Conservation (phyloP, 2,888 invertebrate species). For the Mythimna impura region DNA sequence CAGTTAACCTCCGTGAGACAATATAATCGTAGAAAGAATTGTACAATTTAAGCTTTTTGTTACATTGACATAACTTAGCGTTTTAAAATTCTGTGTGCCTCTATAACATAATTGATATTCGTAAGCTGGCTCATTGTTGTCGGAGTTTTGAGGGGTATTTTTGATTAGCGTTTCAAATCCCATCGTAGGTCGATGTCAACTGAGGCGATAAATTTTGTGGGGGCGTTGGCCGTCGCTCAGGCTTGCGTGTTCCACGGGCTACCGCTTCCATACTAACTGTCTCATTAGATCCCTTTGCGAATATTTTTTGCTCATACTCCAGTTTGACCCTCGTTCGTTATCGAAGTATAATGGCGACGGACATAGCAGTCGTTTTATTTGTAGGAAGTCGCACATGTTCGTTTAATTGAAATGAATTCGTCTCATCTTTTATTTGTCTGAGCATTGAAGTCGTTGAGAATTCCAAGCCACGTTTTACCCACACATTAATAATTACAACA, state of each 20-base stretch:
- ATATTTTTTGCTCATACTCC: constrained; percentile 80
- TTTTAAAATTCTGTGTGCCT: constrained; percentile 59
- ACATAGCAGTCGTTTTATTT: constrained; percentile 76
- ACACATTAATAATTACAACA: constrained; percentile 50
- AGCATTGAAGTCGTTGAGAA: constrained; percentile 64
- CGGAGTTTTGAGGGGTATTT: constrained; percentile 63
- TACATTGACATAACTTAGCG: constrained; percentile 24
- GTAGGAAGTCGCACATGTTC: constrained; percentile 73
- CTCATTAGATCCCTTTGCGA: constrained; percentile 81
- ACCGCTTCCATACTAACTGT: constrained; percentile 76
- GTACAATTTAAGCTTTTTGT: constrained; percentile 37
- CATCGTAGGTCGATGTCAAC: constrained; percentile 74
- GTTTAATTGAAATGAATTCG: constrained; percentile 78
- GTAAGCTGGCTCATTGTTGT: constrained; percentile 56
- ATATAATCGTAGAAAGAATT: constrained; percentile 8
- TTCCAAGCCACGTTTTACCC: constrained; percentile 56
- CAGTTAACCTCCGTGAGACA: constrained; percentile 19
- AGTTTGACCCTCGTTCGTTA: constrained; percentile 80
- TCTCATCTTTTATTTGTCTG: constrained; percentile 67
- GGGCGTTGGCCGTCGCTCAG: constrained; percentile 79
- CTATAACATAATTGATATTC: constrained; percentile 63
- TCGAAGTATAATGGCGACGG: constrained; percentile 76
- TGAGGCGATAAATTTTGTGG: constrained; percentile 74
- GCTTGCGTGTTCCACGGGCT: constrained; percentile 72
- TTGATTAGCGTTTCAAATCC: constrained; percentile 78